phyloP scores from a whole-genome alignment of 2,888 invertebrate species.

The Trachelus stipa region DNA sequence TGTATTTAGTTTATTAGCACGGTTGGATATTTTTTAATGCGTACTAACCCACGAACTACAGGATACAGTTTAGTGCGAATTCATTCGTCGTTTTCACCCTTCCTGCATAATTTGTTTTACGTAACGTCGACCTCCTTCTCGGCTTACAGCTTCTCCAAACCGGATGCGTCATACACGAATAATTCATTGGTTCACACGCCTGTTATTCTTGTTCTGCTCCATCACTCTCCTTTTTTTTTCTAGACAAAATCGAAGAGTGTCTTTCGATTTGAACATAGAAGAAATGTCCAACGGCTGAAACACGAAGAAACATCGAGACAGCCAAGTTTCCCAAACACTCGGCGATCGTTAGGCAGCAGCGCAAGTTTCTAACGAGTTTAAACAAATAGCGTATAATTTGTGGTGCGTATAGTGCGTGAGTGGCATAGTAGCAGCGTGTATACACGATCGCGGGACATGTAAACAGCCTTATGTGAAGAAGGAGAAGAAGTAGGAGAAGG shows the following conservation, averaged over 20 bases:
- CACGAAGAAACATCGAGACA: neutral
- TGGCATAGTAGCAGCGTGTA: conserved; percentile 35
- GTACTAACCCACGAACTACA: conserved; percentile 42
- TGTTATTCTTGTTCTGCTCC: neutral
- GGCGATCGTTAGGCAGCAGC: neutral
- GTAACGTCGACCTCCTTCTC: neutral
- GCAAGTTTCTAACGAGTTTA: conserved; percentile 34
- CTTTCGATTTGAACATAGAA: neutral
- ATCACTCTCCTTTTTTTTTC: neutral
- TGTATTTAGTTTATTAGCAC: conserved; percentile 62
- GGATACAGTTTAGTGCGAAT: conserved; percentile 53
- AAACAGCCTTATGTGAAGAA: conserved; percentile 41
- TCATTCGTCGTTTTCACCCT: conserved; percentile 19
- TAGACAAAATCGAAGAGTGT: neutral
- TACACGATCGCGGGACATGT: conserved; percentile 48
- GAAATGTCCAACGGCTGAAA: neutral
- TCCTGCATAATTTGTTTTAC: neutral
- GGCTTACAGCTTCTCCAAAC: neutral
- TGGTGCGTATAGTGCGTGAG: conserved; percentile 27
- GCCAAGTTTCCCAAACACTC: neutral
- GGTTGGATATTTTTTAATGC: conserved; percentile 41
- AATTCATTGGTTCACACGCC: neutral
- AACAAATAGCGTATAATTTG: conserved; percentile 46
- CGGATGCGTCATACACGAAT: neutral
- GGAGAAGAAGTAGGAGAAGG: neutral